phyloP scores from a whole-genome alignment of 2,797 vertebrate species.

The Tapirus indicus region DNA sequence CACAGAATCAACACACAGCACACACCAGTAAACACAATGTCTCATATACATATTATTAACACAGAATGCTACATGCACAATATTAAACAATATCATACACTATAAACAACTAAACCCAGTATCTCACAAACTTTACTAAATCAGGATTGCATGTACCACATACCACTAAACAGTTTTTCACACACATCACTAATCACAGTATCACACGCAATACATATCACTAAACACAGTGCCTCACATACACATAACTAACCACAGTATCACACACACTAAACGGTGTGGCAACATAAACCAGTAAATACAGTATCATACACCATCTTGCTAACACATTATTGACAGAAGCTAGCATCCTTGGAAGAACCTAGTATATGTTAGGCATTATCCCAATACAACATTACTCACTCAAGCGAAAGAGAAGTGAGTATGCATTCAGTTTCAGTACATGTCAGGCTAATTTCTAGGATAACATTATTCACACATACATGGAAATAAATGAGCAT shows the following conservation, averaged over 20 bases:
- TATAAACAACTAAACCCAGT: not conserved
- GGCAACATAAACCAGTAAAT: not conserved
- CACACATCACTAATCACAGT: not conserved
- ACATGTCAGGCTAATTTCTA: not conserved
- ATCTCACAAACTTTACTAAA: not conserved
- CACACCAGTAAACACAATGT: not conserved
- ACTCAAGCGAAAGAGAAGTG: not conserved
- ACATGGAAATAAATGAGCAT: not conserved
- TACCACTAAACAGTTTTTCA: not conserved
- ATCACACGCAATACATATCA: not conserved
- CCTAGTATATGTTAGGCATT: not conserved
- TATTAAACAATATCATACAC: not conserved
- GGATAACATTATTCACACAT: not conserved
- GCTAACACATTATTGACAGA: not conserved
- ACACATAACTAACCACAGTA: not conserved
- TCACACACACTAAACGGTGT: not conserved
- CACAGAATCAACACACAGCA: not conserved
- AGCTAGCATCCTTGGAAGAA: not conserved
- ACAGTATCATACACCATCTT: not conserved
- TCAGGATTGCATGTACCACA: too few species aligned
- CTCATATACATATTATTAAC: not conserved
- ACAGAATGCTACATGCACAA: not conserved
- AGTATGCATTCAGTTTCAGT: not conserved
- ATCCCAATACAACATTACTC: not conserved
- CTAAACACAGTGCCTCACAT: not conserved